Evolutionary conservation across 2,797 vertebrate genomes (phyloP).

Genomic region (Zenarchopterus dispar): DNA sequence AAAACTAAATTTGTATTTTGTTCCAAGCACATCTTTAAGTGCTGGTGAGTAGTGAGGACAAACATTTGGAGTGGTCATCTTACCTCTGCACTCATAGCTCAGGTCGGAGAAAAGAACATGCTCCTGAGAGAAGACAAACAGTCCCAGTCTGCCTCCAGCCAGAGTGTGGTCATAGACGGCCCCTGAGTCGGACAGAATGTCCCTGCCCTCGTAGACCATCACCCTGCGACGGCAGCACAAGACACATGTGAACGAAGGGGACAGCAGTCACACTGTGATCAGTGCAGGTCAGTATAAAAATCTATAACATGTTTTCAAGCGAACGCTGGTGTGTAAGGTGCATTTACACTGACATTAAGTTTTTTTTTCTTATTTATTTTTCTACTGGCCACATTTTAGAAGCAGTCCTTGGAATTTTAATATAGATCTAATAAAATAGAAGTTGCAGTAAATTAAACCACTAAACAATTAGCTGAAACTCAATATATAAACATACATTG

Average conservation of each 20-base stretch:
- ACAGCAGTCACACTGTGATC: neutral
- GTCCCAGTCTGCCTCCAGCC: slow-evolving; percentile 91
- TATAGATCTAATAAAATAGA: too few relatives aligned
- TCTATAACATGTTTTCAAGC: too few relatives aligned
- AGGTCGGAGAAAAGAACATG: slow-evolving; percentile 97
- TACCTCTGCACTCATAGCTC: slow-evolving; percentile 97
- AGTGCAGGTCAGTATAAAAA: too few relatives aligned
- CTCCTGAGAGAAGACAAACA: slow-evolving; percentile 98
- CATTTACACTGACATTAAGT: neutral
- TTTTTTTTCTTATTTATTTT: too few relatives aligned
- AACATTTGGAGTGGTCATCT: slow-evolving; percentile 46
- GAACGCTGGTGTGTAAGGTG: too few relatives aligned
- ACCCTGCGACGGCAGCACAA: slow-evolving; percentile 79
- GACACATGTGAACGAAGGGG: neutral
- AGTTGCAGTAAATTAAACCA: neutral
- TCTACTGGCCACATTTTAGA: too few relatives aligned
- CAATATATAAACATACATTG: too few relatives aligned
- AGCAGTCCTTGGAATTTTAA: too few relatives aligned
- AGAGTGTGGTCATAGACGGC: slow-evolving; percentile 93
- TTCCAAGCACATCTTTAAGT: neutral
- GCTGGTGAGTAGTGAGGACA: neutral
- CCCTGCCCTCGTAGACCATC: slow-evolving; percentile 93
- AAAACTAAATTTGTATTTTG: neutral
- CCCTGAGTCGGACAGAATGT: slow-evolving; percentile 94
- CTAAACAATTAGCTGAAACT: too few relatives aligned